A percentile compares a stretch with the other conserved stretches of the same genome.
Conservation (phyloP, 2,888 invertebrate species). For the Volucella inflata region DNA sequence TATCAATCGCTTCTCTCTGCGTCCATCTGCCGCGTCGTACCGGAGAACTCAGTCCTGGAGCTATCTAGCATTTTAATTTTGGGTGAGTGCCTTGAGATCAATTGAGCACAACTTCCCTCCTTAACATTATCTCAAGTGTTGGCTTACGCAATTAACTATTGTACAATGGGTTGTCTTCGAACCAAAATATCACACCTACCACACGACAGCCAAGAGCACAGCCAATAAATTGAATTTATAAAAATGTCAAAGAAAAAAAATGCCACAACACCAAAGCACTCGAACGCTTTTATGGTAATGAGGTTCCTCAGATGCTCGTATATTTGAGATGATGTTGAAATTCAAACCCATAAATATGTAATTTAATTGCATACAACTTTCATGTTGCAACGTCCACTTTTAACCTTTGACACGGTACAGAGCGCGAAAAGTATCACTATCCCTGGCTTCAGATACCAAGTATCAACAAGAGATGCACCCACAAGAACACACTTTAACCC, state of each 20-base stretch:
- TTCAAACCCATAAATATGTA: constrained; percentile 18
- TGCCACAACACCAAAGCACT: not conserved
- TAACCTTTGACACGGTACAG: constrained; percentile 46
- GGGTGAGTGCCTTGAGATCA: too few species aligned
- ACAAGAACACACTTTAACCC: constrained; percentile 61
- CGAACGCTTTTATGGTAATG: constrained; percentile 26
- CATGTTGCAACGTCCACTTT: constrained; percentile 30
- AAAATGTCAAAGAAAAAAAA: not conserved
- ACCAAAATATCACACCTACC: too few species aligned
- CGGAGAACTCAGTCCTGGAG: too few species aligned
- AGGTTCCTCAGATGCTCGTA: not conserved
- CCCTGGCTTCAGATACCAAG: constrained; percentile 20
- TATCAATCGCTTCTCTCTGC: too few species aligned
- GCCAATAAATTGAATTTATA: not conserved
- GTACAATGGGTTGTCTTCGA: too few species aligned
- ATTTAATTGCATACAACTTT: constrained; percentile 55
- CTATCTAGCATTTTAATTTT: too few species aligned
- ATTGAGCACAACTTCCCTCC: too few species aligned
- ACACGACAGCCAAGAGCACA: not conserved
- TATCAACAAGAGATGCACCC: constrained; percentile 55
- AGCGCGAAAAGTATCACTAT: constrained; percentile 9
- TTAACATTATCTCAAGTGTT: too few species aligned
- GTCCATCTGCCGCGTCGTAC: too few species aligned
- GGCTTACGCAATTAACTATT: too few species aligned
- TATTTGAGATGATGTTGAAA: constrained; percentile 18